Base-by-base conservation (phyloP, 2,113 vertebrate species). In the Heteronetta atricapilla region DNA sequence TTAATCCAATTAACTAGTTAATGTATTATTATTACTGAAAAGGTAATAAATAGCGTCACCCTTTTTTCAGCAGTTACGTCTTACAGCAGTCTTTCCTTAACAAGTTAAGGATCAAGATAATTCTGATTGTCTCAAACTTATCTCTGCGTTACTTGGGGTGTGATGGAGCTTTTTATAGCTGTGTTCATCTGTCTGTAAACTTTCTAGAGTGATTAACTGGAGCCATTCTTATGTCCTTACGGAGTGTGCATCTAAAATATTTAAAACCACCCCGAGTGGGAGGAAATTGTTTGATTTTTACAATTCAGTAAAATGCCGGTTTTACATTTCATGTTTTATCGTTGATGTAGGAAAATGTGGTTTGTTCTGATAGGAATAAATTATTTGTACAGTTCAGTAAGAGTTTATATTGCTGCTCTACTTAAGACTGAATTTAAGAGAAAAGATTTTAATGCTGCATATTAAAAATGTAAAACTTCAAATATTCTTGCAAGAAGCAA, bases 161-260 rank as follows among this genome's bases (percentile, higher is more conserved):
- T 44, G 31, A 29, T 85, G 62, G n/a, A 81, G 59, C 60, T 86
- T 90, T 95, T 93, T 74, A 31, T 92, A 18, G 70, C 64, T 58
- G 5, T 50, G 81, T 83, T 60, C 81, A 72, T 91, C 88, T 94
- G 79, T 60, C 56, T 77, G 15, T 48, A 16, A 86, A 55, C 53
- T 86, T 88, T 77, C 69, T 36, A 88, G 59, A 86, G 36, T 70
- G 63, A 38, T 82, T 85, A 91, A 66, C 14, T 69, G 44, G 52
- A 83, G 34, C 84, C 6, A 78, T 81, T 96, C 69, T 88, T 88
- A 81, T 52, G 31, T 86, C 52, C 58, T 92, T 92, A 72, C n/a
- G 56, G 80, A 73, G 13, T 62, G 40, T 59, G 53, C 67, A 46
- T 94, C 25, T 93, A 36, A 93, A 88, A 70, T 94, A 90, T 58